Conservation (phyloP, 2,797 vertebrate species). For the Sebastes hopkinsi region DNA sequence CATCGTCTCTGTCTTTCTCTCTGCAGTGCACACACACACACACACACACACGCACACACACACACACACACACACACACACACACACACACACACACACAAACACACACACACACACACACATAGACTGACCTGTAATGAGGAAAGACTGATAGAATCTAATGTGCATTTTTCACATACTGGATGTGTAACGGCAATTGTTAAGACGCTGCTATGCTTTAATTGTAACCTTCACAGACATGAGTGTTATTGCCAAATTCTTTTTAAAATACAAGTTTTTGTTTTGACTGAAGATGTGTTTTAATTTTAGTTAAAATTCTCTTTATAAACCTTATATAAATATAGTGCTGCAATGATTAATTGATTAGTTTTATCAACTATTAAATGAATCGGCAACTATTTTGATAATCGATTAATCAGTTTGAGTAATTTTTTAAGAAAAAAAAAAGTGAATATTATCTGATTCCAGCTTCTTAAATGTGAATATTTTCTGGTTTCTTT, state of each 20-base stretch:
- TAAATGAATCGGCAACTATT: no score
- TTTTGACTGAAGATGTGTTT: not conserved
- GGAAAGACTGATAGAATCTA: conserved; percentile 37
- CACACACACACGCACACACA: not conserved
- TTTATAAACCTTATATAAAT: not conserved
- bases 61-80: not conserved
- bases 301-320: not conserved
- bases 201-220: not conserved
- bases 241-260: not conserved
- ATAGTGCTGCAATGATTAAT: no score
- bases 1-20: conserved; percentile 33
- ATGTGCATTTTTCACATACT: conserved; percentile 16
- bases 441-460: no score
- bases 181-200: conserved; percentile 5
- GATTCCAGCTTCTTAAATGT: no score
- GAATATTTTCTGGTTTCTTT: no score
- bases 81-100: not conserved
- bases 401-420: no score
- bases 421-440: no score
- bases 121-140: conserved; percentile 26
- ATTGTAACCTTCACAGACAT: conserved; percentile 4
- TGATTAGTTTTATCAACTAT: no score
- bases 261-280: not conserved
- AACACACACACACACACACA: not conserved
- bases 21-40: not conserved